Evolutionary conservation across 2,113 vertebrate genomes (phyloP).

Genomic region (Sula dactylatra): DNA sequence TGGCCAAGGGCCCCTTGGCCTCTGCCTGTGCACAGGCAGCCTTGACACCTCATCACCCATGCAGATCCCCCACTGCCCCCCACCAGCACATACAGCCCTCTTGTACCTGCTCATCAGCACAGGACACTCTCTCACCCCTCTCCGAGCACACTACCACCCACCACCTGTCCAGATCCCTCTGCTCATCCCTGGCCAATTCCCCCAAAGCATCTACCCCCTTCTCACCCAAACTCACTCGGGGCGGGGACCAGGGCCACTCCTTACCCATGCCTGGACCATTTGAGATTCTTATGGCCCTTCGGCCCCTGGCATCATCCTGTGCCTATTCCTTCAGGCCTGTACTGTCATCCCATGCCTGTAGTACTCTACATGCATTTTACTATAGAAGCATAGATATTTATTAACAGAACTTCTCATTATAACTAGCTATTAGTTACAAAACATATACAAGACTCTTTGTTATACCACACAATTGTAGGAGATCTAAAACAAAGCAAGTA

Average conservation of each 20-base stretch:
- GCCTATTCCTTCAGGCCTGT: not conserved
- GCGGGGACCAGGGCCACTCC: not conserved
- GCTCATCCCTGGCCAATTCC: not conserved
- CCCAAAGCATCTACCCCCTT: not conserved
- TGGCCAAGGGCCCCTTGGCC: not conserved
- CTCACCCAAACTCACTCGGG: not conserved
- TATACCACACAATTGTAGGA: not conserved
- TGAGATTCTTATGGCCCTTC: not conserved
- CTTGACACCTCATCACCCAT: not conserved
- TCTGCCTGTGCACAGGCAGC: no score
- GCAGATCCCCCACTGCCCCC: not conserved
- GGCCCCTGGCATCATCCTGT: not conserved
- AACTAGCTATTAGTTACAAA: not conserved
- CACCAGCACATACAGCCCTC: rapidly evolving
- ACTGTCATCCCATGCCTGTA: not conserved
- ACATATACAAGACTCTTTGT: not conserved
- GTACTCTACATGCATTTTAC: not conserved
- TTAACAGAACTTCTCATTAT: not conserved
- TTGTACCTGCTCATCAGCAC: not conserved
- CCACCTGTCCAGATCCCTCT: not conserved
- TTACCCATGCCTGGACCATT: not conserved
- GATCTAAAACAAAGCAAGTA: not conserved
- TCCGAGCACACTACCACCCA: not conserved
- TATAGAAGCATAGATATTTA: no score
- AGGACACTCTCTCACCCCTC: no score